These are phyloP conservation scores for Epinephelus awoara DNA, from an alignment of 2,797 vertebrate genomes.

Conservation along the genomic window DNA sequence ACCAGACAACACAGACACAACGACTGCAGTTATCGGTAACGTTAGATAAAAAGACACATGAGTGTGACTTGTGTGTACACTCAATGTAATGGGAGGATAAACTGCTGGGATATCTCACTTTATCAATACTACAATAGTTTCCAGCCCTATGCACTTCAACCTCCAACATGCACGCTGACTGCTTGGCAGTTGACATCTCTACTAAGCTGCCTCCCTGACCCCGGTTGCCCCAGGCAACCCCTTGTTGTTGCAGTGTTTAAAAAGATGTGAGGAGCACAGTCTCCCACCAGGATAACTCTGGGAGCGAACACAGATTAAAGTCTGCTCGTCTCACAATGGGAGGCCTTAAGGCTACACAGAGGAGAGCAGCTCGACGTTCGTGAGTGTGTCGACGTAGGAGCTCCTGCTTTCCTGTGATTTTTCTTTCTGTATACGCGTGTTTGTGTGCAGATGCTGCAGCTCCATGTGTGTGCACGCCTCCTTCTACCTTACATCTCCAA, in stretches of 20 bases:
- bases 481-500: conserved; percentile 54
- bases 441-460: conserved; percentile 35
- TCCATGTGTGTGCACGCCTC: conserved; percentile 17
- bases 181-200: conserved; percentile 73
- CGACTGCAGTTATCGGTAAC: conserved; percentile 41
- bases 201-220: conserved; percentile 74
- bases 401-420: conserved; percentile 35
- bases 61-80: conserved; percentile 30
- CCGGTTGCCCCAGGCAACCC: conserved; percentile 67
- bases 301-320: conserved; percentile 75
- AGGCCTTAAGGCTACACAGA: conserved; percentile 68
- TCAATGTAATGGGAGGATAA: conserved; percentile 46
- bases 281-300: conserved; percentile 70
- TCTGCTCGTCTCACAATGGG: conserved; percentile 64
- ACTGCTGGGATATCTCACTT: conserved; percentile 40
- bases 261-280: conserved; percentile 74
- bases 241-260: conserved; percentile 79
- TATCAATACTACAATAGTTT: conserved; percentile 60
- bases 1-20: conserved; percentile 31
- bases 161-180: conserved; percentile 64
- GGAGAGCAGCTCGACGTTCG: conserved; percentile 34
- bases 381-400: conserved; percentile 14
- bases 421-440: conserved; percentile 22
- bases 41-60: conserved; percentile 43
- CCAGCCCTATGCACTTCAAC: conserved; percentile 71